These are phyloP conservation scores for Stictocephala bisonia DNA, from an alignment of 2,888 invertebrate genomes.

Conservation along the genomic window DNA sequence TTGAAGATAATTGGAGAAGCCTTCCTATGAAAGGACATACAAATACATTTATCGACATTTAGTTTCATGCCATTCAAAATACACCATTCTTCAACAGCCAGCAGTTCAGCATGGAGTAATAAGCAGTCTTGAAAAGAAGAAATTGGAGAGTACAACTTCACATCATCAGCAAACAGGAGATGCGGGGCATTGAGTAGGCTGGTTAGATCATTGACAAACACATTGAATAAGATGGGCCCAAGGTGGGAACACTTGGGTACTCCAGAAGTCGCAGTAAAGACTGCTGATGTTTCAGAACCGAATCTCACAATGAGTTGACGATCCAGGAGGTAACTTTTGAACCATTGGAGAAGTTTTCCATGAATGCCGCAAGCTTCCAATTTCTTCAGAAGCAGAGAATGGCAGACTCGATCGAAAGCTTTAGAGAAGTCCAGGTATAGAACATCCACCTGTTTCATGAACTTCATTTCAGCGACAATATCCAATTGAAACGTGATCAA, in stretches of 20 bases:
- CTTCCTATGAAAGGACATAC: conserved; percentile 4
- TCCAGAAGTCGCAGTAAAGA: not conserved
- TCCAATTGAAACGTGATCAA: not conserved
- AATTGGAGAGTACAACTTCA: not conserved
- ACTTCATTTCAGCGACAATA: not conserved
- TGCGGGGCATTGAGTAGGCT: not conserved
- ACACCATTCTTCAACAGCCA: not conserved
- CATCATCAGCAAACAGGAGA: conserved; percentile 9
- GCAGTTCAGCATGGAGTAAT: not conserved
- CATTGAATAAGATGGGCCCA: conserved; percentile 6
- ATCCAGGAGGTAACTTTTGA: not conserved
- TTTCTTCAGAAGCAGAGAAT: conserved; percentile 3
- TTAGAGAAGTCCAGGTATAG: conserved; percentile 15
- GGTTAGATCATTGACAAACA: conserved; percentile 10
- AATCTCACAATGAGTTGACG: conserved; percentile 5
- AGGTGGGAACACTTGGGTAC: conserved; percentile 15
- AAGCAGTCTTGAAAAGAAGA: not conserved
- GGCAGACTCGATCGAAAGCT: conserved; percentile 1
- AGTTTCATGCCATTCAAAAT: not conserved
- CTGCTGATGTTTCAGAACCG: not conserved
- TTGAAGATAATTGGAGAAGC: not conserved
- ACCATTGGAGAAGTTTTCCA: not conserved
- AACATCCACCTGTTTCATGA: not conserved
- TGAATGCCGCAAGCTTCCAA: conserved; percentile 5
- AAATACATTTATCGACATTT: not conserved